Evolutionary conservation across 2,113 vertebrate species (phyloP).

Genomic region (Camelus bactrianus): DNA sequence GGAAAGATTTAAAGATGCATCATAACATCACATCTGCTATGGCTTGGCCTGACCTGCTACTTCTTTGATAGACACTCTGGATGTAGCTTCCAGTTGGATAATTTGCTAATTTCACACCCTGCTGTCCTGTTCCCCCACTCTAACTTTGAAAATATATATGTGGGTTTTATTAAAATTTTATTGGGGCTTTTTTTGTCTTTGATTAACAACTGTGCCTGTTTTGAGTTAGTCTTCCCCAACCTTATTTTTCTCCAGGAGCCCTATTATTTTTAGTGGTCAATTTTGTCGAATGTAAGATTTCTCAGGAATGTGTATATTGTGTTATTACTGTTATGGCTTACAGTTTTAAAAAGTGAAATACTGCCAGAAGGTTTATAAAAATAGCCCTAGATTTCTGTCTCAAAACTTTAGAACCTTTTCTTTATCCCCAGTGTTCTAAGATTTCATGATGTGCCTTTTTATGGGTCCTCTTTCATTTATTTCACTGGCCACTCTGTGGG

Average conservation of each 20-base stretch:
- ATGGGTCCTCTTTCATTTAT: background rate
- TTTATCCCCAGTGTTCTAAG: constrained; percentile 25
- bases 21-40: background rate
- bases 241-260: background rate
- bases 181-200: background rate
- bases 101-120: background rate
- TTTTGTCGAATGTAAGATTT: constrained; percentile 39
- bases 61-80: background rate
- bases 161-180: background rate
- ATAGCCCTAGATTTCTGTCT: constrained; percentile 45
- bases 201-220: background rate
- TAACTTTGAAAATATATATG: background rate
- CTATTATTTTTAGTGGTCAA: constrained; percentile 28
- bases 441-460: constrained; percentile 51
- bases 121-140: background rate
- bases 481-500: background rate
- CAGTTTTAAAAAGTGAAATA: constrained; percentile 48
- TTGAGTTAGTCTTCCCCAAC: background rate
- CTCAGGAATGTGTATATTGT: background rate
- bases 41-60: background rate
- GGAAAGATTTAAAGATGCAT: background rate
- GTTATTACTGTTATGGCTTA: constrained; percentile 16
- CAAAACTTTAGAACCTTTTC: constrained; percentile 24
- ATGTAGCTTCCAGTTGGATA: background rate
- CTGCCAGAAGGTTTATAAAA: constrained; percentile 53